Percentiles rank a stretch among this genome's conserved stretches.
phyloP scores from a whole-genome alignment of 2,888 invertebrate species.

The Dryococelus australis region DNA sequence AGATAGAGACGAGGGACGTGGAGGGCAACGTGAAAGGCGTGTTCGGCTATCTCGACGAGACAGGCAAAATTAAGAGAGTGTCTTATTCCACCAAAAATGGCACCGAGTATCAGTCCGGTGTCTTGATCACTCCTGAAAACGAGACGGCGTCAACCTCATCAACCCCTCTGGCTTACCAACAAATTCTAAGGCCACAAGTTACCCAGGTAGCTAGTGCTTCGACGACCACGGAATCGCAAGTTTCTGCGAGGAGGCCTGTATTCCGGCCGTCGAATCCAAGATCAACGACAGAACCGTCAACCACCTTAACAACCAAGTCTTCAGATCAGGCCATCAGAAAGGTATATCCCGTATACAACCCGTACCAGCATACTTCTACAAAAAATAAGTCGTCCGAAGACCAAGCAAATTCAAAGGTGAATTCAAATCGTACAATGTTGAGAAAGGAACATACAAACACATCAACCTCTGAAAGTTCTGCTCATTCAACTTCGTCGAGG shows the following conservation, averaged over 20 bases:
- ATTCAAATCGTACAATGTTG: background rate
- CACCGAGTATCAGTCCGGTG: conserved; percentile 50
- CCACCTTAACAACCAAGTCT: conserved; percentile 38
- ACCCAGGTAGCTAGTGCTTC: conserved; percentile 32
- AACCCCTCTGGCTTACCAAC: conserved; percentile 40
- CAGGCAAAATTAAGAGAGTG: conserved; percentile 80
- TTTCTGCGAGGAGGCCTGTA: conserved; percentile 12
- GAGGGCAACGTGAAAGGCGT: conserved; percentile 74
- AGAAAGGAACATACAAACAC: background rate
- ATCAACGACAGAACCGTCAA: background rate
- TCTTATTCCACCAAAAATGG: conserved; percentile 72
- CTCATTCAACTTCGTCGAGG: background rate
- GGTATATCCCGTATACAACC: background rate
- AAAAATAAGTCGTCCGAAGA: background rate
- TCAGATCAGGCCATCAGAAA: conserved; percentile 4
- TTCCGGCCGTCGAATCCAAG: conserved; percentile 5
- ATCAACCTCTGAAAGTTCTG: conserved; percentile 19
- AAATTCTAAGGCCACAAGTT: conserved; percentile 30
- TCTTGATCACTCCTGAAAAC: conserved; percentile 27
- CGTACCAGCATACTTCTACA: background rate
- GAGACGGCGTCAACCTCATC: conserved; percentile 33
- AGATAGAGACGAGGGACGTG: conserved; percentile 83
- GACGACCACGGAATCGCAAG: background rate
- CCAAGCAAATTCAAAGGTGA: background rate
- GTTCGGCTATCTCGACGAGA: conserved; percentile 80